Evolutionary conservation across 2,888 invertebrate species (phyloP), one percentile per base, ranked within the genome.

Genomic region (Catonia carolina): DNA sequence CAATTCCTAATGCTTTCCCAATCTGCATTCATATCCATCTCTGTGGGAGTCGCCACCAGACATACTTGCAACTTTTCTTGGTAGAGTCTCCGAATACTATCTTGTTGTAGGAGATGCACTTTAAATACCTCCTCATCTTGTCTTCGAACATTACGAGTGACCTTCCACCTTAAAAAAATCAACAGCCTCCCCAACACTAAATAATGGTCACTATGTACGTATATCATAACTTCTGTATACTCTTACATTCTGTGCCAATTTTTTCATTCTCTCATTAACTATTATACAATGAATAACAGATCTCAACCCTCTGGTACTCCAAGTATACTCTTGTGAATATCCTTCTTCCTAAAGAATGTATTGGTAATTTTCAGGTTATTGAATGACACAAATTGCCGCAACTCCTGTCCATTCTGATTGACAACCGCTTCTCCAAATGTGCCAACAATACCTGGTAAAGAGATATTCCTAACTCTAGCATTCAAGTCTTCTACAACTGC

Each of bases 371-470:
- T 39, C 7, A 39, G 2, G 12, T 2, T 6, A 12, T 39, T 4
- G 39, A 39, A n/a, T 2, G 2, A 39, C 10, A n/a, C 2, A n/a
- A 39, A 12, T 8, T 39, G 39, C 14, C 7, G 5, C 6, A 39
- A n/a, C 2, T 39, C 14, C 14, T 48, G 48, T 23, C 48, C 48
- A 48, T 48, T 48, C 12, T 48, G 18, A 8, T 48, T 48, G 10
- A 48, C 10, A 2, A 22, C 23, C 2, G 18, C 27, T 22, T 48
- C 48, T 48, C 48, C 48, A 48, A 18, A 48, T 4, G 48, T 18
- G 2, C 48, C 48, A 10, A 48, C 5, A 23, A 48, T 15, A 3
- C 48, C 23, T 22, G 37, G 37, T 14, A 37, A 14, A 7, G 37
- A 15, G 37, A 37, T 37, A 15, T 37, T 37, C 8, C n/a, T n/a